phyloP scores from a whole-genome alignment of 2,888 invertebrate genomes.

The Dromius quadrimaculatus region DNA sequence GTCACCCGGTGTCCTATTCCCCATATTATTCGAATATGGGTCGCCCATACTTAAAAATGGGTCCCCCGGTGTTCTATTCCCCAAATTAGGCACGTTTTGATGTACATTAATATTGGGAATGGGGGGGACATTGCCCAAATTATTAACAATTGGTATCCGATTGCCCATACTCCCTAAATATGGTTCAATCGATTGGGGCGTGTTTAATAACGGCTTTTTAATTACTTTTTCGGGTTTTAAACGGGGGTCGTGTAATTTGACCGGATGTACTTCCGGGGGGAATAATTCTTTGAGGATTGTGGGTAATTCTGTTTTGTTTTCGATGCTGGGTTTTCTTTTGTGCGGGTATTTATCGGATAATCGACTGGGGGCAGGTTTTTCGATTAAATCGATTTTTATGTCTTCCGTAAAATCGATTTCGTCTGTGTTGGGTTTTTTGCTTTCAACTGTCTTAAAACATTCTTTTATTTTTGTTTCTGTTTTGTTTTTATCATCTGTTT shows the following conservation, averaged over 20 bases:
- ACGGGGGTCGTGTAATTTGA: conserved; percentile 39
- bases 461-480: conserved; percentile 3
- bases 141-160: not conserved
- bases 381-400: conserved; percentile 2
- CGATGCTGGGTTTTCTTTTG: conserved; percentile 41
- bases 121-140: not conserved
- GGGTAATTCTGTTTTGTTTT: not conserved
- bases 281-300: not conserved
- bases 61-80: not conserved
- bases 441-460: not conserved
- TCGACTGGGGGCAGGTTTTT: not conserved
- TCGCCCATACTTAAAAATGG: conserved; percentile 2
- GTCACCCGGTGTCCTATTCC: conserved; percentile 34
- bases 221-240: conserved; percentile 1
- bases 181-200: not conserved
- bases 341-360: conserved; percentile 47
- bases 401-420: too few species aligned
- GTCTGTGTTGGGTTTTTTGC: conserved; percentile 1
- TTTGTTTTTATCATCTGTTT: not conserved
- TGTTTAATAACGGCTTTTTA: not conserved
- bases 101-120: not conserved
- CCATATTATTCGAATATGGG: conserved; percentile 7
- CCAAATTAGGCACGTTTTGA: not conserved
- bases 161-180: not conserved
- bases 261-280: conserved; percentile 36